phyloP scores from a whole-genome alignment of 2,113 vertebrate species.

The Mugil cephalus region DNA sequence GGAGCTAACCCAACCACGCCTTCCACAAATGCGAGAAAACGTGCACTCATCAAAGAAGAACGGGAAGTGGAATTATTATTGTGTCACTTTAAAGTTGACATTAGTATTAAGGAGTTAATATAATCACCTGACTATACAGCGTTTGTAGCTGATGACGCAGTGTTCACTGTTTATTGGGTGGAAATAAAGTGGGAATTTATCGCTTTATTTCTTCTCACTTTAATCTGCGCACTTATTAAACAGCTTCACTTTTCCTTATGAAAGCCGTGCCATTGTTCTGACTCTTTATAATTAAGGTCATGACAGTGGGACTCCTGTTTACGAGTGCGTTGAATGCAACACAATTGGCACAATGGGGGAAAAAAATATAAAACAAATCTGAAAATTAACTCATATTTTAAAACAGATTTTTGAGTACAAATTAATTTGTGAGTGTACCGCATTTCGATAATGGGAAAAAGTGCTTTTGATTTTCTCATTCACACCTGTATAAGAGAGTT shows the following conservation, averaged over 20 bases:
- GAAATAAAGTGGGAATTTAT: neutral
- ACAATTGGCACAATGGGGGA: no score
- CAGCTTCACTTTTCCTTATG: constrained; percentile 2
- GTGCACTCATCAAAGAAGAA: no score
- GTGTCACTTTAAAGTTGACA: no score
- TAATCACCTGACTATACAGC: no score
- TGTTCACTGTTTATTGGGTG: no score
- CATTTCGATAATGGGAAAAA: neutral
- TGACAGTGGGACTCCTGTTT: constrained; percentile 27
- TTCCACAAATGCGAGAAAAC: no score
- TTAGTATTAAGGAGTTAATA: no score
- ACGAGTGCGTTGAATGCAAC: constrained; percentile 11
- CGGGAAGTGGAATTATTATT: no score
- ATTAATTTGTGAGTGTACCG: constrained; percentile 1
- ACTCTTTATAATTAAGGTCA: constrained; percentile 6
- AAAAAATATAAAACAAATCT: no score
- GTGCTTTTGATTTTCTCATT: neutral
- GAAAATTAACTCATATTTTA: no score
- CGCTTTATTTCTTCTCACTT: constrained; percentile 10
- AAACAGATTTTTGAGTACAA: constrained; percentile 16
- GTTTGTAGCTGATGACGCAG: no score
- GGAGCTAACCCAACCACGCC: no score
- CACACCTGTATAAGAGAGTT: constrained; percentile 6
- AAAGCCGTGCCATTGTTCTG: neutral
- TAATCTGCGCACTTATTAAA: neutral